phyloP scores from a whole-genome alignment of 2,113 vertebrate genomes.

The Shinisaurus crocodilurus region DNA sequence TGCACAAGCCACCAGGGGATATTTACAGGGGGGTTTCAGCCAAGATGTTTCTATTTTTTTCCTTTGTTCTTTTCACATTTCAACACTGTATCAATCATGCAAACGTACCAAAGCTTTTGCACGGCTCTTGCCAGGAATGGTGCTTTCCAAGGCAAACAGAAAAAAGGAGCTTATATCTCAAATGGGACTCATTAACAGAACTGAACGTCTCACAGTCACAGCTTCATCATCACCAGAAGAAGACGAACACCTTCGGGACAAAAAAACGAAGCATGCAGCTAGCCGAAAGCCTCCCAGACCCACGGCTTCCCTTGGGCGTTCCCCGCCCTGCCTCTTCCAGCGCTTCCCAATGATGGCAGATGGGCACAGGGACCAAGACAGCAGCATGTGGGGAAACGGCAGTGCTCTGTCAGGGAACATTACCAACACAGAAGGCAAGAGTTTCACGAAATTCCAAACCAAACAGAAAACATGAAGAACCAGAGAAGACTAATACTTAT shows the following conservation, averaged over 20 bases:
- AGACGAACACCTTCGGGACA: constrained; percentile 14
- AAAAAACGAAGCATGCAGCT: constrained; percentile 11
- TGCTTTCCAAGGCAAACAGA: constrained; percentile 38
- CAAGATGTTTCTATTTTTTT: neutral
- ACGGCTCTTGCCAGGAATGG: neutral
- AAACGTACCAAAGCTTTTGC: constrained; percentile 18
- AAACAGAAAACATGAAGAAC: constrained; percentile 1
- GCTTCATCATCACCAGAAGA: constrained; percentile 40
- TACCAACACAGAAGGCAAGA: constrained; percentile 27
- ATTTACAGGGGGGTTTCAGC: neutral
- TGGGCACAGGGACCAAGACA: accelerated
- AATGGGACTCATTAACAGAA: constrained; percentile 26
- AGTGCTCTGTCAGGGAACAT: neutral
- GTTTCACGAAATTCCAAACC: neutral
- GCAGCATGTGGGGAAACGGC: neutral
- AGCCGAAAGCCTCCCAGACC: neutral
- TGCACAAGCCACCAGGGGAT: neutral
- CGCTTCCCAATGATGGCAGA: neutral
- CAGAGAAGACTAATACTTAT: constrained; percentile 19
- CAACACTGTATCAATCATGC: constrained; percentile 26
- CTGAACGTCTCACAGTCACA: constrained; percentile 31
- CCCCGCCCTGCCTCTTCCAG: neutral
- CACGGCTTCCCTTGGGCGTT: neutral
- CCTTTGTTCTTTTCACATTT: constrained; percentile 5
- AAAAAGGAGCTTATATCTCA: constrained; percentile 60